These are phyloP conservation scores for Rhadinocentrus ornatus DNA, from an alignment of 2,797 vertebrate species.

Conservation along the genomic window DNA sequence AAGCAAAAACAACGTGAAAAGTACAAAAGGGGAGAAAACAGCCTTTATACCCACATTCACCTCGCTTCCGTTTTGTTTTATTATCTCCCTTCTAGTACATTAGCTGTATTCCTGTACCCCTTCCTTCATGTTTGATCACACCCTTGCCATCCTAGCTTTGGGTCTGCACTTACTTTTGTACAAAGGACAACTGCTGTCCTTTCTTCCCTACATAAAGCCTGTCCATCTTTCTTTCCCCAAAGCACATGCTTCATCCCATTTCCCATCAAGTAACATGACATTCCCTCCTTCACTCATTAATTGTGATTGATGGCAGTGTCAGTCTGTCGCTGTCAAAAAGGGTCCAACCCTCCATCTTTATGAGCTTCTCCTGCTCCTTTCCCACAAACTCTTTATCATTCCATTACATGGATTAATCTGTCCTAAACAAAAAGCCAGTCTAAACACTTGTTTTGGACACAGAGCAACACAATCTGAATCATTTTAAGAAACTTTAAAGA, in stretches of 20 bases:
- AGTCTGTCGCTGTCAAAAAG: background rate
- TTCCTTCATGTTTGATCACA: background rate
- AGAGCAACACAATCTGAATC: slow-evolving; percentile 11
- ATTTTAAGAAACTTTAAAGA: background rate
- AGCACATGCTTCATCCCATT: background rate
- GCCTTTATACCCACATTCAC: slow-evolving; percentile 8
- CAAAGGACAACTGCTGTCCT: background rate
- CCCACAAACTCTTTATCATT: slow-evolving; percentile 56
- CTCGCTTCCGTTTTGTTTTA: background rate
- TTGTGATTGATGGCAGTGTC: slow-evolving; percentile 40
- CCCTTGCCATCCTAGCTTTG: background rate
- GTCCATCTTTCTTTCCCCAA: slow-evolving; percentile 17
- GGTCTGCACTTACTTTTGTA: slow-evolving; percentile 21
- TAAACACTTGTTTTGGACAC: slow-evolving; percentile 1
- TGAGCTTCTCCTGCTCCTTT: slow-evolving; percentile 20
- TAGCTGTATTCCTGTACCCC: background rate
- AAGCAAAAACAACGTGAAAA: slow-evolving; percentile 32
- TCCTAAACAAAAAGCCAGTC: slow-evolving; percentile 12
- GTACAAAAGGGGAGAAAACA: background rate
- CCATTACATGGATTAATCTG: slow-evolving; percentile 51
- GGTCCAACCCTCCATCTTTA: slow-evolving; percentile 26
- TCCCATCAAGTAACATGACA: slow-evolving; percentile 8
- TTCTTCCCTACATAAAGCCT: slow-evolving; percentile 10
- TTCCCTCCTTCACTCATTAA: slow-evolving; percentile 23
- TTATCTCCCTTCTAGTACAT: background rate